phyloP scores from a whole-genome alignment of 2,113 vertebrate genomes.

The Nipponia nippon region DNA sequence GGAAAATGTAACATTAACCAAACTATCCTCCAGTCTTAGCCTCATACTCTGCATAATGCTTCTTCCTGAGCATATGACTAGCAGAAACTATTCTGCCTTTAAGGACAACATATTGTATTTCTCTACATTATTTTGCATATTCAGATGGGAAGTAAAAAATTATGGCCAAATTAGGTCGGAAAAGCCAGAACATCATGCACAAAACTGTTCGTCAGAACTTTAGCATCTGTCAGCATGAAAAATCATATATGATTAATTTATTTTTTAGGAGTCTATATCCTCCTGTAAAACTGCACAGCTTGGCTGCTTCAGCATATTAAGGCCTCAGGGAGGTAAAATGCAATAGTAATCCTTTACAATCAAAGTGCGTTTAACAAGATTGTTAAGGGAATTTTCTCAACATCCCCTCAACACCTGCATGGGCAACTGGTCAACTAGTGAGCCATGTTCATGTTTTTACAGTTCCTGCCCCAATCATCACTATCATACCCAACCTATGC shows the following conservation, averaged over 20 bases:
- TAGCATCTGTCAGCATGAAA: neutral
- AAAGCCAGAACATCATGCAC: neutral
- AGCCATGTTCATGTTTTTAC: neutral
- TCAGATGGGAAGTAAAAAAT: neutral
- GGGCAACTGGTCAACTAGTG: conserved; percentile 1
- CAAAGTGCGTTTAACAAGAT: conserved; percentile 24
- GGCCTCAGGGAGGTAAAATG: neutral
- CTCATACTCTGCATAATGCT: neutral
- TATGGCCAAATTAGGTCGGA: neutral
- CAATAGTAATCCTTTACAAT: conserved; percentile 25
- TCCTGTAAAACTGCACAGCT: neutral
- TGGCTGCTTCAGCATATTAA: neutral
- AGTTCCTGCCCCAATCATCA: neutral
- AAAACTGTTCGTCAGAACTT: neutral
- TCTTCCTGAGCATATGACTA: neutral
- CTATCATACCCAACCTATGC: neutral
- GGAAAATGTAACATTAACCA: neutral
- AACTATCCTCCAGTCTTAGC: neutral
- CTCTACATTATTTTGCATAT: neutral
- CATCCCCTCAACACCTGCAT: neutral
- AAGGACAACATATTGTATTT: neutral
- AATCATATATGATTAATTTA: conserved; percentile 19
- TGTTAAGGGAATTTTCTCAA: conserved; percentile 34
- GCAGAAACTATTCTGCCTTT: neutral
- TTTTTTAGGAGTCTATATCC: conserved; percentile 2